Evolutionary conservation across 2,888 invertebrate genomes (phyloP).

Genomic region (Caenorhabditis zanzibari): DNA sequence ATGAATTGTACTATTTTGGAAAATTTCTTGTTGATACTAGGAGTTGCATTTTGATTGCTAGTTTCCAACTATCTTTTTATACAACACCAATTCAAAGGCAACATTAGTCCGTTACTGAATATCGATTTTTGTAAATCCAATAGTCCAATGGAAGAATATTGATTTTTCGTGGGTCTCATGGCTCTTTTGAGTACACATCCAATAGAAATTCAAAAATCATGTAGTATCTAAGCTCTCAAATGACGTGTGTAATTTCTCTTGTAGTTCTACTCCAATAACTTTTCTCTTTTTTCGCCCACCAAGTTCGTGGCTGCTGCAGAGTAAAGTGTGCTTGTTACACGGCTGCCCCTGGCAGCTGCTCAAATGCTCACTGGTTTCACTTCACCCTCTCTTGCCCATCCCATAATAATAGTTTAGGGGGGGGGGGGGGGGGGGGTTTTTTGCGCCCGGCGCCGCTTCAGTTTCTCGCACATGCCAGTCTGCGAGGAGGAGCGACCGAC

Average conservation of each 20-base stretch:
- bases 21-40: background rate
- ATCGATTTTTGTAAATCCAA: background rate
- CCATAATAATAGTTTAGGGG: conserved; percentile 47
- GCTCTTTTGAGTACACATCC: too few species aligned
- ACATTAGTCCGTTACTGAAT: background rate
- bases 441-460: conserved; percentile 40
- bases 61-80: background rate
- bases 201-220: background rate
- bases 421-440: too few species aligned
- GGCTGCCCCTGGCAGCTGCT: conserved; percentile 49
- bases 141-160: too few species aligned
- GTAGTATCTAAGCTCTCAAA: background rate
- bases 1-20: conserved; percentile 11
- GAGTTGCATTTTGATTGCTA: too few species aligned
- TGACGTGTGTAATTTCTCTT: background rate
- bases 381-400: conserved; percentile 8
- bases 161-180: too few species aligned
- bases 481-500: conserved; percentile 14
- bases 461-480: conserved; percentile 33
- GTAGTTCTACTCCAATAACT: conserved; percentile 8
- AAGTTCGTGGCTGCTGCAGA: conserved; percentile 25
- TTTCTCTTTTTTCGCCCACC: conserved; percentile 33
- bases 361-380: conserved; percentile 48
- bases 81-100: too few species aligned
- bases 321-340: conserved; percentile 29